Percentiles rank a stretch among this genome's conserved stretches.
These are phyloP conservation scores for Poeciliopsis prolifica DNA, from an alignment of 2,113 vertebrate genomes.

Conservation along the genomic window DNA sequence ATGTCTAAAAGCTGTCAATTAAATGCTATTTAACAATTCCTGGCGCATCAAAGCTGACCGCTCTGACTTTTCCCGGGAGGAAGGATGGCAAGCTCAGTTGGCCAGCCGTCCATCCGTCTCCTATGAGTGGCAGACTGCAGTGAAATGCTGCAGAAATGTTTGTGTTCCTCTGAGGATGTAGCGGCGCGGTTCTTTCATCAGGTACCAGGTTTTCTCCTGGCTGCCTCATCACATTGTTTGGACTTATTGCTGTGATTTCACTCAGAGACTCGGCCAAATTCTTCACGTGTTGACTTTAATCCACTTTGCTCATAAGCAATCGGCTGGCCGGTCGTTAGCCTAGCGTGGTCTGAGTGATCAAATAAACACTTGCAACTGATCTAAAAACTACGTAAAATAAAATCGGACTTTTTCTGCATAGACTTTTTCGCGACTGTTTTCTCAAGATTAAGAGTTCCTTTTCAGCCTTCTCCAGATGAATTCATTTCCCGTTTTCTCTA, in stretches of 20 bases:
- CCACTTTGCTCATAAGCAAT: too few relatives aligned
- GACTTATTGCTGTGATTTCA: not conserved
- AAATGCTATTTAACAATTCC: constrained; percentile 11
- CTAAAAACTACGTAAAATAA: too few relatives aligned
- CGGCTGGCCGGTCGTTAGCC: too few relatives aligned
- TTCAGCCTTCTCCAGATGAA: too few relatives aligned
- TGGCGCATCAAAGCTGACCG: not conserved
- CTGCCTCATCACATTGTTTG: not conserved
- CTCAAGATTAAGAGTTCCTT: too few relatives aligned
- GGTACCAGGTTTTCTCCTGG: not conserved
- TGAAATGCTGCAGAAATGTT: not conserved
- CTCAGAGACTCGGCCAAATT: too few relatives aligned
- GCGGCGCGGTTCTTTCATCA: not conserved
- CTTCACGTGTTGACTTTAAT: too few relatives aligned
- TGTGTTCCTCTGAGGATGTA: not conserved
- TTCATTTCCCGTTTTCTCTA: too few relatives aligned
- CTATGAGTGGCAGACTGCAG: not conserved
- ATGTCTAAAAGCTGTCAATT: constrained; percentile 24
- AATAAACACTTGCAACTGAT: too few relatives aligned
- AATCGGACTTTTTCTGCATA: too few relatives aligned
- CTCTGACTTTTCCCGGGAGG: not conserved
- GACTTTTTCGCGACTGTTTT: too few relatives aligned
- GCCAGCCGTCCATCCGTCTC: not conserved
- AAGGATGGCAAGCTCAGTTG: not conserved
- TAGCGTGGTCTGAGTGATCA: too few relatives aligned